Evolutionary conservation across 2,888 invertebrate species (phyloP).

Genomic region (Siphonodentalium dalli): DNA sequence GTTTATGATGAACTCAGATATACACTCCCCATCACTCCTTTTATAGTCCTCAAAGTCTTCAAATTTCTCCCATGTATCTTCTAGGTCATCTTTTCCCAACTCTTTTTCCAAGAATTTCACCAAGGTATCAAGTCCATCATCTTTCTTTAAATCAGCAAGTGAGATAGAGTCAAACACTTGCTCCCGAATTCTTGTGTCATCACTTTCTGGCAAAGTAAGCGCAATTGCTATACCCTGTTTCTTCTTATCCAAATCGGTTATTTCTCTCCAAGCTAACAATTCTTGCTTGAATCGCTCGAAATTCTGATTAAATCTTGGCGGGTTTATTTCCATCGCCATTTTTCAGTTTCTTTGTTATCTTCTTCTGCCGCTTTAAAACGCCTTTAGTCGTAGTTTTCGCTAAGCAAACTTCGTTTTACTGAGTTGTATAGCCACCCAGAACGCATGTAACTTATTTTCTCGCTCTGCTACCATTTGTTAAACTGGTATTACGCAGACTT

Average conservation of each 20-base stretch:
- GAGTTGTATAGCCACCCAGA: no score
- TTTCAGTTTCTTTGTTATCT: no score
- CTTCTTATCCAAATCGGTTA: conserved; percentile 24
- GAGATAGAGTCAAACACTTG: conserved; percentile 31
- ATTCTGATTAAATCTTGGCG: conserved; percentile 14
- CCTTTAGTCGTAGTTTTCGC: no score
- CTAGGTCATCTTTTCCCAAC: conserved; percentile 32
- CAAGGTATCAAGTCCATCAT: conserved; percentile 22
- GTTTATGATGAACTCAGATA: conserved; percentile 27
- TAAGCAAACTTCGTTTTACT: no score
- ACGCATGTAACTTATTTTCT: no score
- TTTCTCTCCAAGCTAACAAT: conserved; percentile 28
- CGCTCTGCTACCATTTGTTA: conserved; percentile 17
- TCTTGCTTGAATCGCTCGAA: conserved; percentile 30
- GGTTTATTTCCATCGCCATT: conserved; percentile 14
- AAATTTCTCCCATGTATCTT: conserved; percentile 30
- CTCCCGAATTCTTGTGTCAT: conserved; percentile 24
- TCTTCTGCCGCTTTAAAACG: no score
- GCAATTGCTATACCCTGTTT: conserved; percentile 30
- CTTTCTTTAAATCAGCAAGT: conserved; percentile 28
- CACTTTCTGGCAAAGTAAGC: conserved; percentile 26
- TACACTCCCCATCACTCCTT: conserved; percentile 20
- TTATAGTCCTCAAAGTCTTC: conserved; percentile 26
- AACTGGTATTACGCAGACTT: no score
- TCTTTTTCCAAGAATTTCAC: conserved; percentile 30